Evolutionary conservation across 2,797 vertebrate species (phyloP), one percentile per base, ranked within the genome.

Genomic region (Macroramphosus scolopax): DNA sequence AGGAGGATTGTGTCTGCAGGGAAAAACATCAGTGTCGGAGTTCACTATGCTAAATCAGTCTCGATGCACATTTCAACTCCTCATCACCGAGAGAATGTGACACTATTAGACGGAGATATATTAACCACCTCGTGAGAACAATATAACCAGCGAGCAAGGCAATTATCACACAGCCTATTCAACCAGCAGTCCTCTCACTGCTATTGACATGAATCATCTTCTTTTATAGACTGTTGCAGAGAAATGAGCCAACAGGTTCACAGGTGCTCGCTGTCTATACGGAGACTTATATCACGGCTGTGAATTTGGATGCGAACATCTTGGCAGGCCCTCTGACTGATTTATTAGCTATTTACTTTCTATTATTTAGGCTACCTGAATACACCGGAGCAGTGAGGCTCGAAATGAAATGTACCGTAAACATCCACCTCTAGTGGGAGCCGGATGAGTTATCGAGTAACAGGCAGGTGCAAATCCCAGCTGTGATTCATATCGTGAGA

Each of bases 391-490:
- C 65, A 68, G 52, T 6, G 51, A 38, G 34, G 48, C 63, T 63
- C 69, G 54, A 80, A 78, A 71, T 71, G 37, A 72, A 53, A 58
- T 33, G 64, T 66, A 52, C 36, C 42, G 44, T 62, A 45, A 72
- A 67, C 65, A 61, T 48, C 36, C 18, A 53, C 66, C 52, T 63
- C 65, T 46, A 48, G 35, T 15, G 18, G 39, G 25, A 18, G 45
- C 43, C 57, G 49, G 63, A 77, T 82, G 68, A 74, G 47, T 26
- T 72, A 59, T 55, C 66, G 55, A 15, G 9, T 56, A 75, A 37
- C 46, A 37, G 16, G 6, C 63, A 77, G 72, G 77, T 80, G 76
- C 46, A 67, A 69, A 81, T 63, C 44, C 36, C 53, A 64, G 70
- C 61, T 66, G 49, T 35, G 51, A 53, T 50, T 57, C 18, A 58